Evolutionary conservation across 2,113 vertebrate genomes (phyloP).

Genomic region (Athene cunicularia): DNA sequence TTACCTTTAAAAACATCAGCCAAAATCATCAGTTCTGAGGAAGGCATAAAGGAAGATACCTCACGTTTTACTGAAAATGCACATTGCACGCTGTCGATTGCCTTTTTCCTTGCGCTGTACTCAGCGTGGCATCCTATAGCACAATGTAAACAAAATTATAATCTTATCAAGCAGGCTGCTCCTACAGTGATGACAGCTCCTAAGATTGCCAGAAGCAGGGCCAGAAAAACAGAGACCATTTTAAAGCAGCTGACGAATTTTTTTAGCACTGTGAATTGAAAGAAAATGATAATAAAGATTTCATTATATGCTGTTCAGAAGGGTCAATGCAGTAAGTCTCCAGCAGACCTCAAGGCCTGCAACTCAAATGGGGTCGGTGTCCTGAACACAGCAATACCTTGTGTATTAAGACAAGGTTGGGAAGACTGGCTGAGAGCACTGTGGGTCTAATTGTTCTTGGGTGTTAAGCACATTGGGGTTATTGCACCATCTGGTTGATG

Average conservation of each 20-base stretch:
- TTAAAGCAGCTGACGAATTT: constrained; percentile 60
- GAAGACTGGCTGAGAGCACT: background rate
- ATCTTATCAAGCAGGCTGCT: constrained; percentile 75
- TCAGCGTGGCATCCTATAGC: constrained; percentile 70
- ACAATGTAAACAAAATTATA: constrained; percentile 80
- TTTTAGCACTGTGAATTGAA: constrained; percentile 45
- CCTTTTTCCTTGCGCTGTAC: constrained; percentile 54
- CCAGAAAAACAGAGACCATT: constrained; percentile 60
- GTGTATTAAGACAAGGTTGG: background rate
- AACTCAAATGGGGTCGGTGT: background rate
- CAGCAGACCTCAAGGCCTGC: background rate
- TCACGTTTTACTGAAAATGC: constrained; percentile 33
- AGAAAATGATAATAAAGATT: constrained; percentile 66
- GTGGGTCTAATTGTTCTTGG: background rate
- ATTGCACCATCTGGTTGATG: background rate
- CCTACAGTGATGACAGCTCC: constrained; percentile 60
- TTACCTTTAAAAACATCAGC: constrained; percentile 14
- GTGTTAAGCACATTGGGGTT: background rate
- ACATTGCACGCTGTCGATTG: constrained; percentile 54
- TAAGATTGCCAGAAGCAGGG: constrained; percentile 59
- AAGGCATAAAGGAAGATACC: background rate
- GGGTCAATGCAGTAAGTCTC: background rate
- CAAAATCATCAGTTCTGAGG: background rate
- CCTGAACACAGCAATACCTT: background rate
- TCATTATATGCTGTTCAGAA: constrained; percentile 32